These are phyloP conservation scores for Meriones psammophilus DNA, from an alignment of 2,797 vertebrate genomes.

Conservation along the genomic window DNA sequence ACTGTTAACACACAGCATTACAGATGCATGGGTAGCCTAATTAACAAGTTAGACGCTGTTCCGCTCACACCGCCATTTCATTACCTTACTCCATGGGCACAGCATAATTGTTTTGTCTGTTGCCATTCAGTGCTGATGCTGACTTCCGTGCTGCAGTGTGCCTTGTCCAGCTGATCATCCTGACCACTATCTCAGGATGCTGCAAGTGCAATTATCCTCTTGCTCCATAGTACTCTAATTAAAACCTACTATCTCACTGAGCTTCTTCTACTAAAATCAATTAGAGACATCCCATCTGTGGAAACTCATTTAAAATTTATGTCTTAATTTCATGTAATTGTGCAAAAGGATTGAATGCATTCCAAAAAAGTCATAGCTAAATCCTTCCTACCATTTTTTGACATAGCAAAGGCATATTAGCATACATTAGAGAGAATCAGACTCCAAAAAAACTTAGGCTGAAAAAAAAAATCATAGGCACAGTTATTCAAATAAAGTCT, in stretches of 20 bases:
- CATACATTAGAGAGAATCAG: background rate
- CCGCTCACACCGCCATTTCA: background rate
- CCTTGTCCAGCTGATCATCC: constrained; percentile 52
- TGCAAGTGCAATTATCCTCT: background rate
- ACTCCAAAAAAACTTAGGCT: background rate
- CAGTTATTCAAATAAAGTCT: background rate
- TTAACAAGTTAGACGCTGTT: constrained; percentile 51
- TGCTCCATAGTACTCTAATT: constrained; percentile 59
- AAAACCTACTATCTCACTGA: constrained; percentile 18
- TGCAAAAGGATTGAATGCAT: constrained; percentile 5
- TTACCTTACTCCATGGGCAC: background rate
- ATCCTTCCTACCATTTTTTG: background rate
- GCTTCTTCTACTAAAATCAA: constrained; percentile 24
- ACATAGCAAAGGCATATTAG: background rate
- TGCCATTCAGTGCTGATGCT: background rate
- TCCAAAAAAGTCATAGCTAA: constrained; percentile 54
- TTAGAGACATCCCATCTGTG: constrained; percentile 7
- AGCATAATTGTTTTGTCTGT: background rate
- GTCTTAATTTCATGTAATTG: constrained; percentile 36
- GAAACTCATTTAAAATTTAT: constrained; percentile 34
- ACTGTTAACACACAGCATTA: background rate
- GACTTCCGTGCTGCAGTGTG: too few species aligned
- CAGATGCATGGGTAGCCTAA: constrained; percentile 40
- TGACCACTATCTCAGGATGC: background rate
- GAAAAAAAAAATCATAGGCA: background rate